Base-by-base conservation (phyloP, 2,888 invertebrate genomes). In the Eristalis pertinax region DNA sequence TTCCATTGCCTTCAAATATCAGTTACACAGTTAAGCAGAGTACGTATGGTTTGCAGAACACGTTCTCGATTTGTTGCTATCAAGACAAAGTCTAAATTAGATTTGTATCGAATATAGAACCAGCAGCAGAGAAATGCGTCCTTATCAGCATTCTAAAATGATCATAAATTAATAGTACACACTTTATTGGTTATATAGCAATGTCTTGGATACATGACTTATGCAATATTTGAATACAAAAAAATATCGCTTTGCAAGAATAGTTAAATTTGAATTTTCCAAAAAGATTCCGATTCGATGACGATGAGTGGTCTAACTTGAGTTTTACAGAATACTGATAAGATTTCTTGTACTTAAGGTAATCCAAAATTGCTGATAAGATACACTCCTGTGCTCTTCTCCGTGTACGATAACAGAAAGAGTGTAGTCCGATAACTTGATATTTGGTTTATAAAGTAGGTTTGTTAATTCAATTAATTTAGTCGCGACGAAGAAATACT, bases 381-480 rank as follows among this genome's bases (percentile, higher is more conserved):
- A 82, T 67, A 78, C 24, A 64, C 38, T 2, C 19, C 65, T 32
- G 56, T 65, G 19, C 56, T 80, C 67, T 62, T 41, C 29, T 38
- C 26, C 26, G 24, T 24, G 32, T 63, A 69, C 74, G 82, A 86
- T 83, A 77, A 83, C 29, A 82, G 65, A 41, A 15, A 65, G 65
- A 65, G 60, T 29, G 22, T 69, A 58, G 43, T 70, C n/a, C 62
- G 82, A 83, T 86, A 82, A 74, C 24, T 72, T 70, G 26, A 41
- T 15, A 41, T 72, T 58, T 63, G 65, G 50, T 82, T 79, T 86
- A 86, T 78, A 72, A 81, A 78, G 22, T 75, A 75, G 78, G 62
- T 62, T 56, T 56, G 43, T 65, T 35, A 56, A 35, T 67, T 8
- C 1, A 75, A 74, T 78, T 10, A 50, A 70, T 65, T 86, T 72